Evolutionary conservation across 2,113 vertebrate species (phyloP).

Genomic region (Panurus biarmicus): DNA sequence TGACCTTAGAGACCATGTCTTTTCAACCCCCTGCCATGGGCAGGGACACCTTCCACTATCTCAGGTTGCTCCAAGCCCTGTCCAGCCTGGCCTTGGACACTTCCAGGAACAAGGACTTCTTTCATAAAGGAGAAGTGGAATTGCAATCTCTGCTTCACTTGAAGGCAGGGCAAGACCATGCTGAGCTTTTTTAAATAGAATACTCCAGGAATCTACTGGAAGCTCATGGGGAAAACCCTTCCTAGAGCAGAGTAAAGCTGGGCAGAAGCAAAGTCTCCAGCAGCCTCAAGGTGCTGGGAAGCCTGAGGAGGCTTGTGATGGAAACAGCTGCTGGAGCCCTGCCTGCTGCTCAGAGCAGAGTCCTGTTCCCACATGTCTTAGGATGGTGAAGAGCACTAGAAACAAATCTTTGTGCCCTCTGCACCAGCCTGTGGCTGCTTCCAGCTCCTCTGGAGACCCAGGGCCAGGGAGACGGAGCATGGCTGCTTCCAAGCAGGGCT

Average conservation of each 20-base stretch:
- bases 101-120: not conserved
- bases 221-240: not conserved
- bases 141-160: not conserved
- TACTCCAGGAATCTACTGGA: not conserved
- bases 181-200: not conserved
- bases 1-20: not conserved
- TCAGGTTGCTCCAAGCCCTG: not conserved
- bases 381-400: not conserved
- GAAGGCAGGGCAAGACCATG: not conserved
- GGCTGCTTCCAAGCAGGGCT: not conserved
- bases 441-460: not conserved
- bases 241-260: not conserved
- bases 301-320: not conserved
- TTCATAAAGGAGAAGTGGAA: not conserved
- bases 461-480: fast-evolving
- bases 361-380: not conserved
- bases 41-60: not conserved
- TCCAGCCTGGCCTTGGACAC: not conserved
- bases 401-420: fast-evolving
- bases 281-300: not conserved
- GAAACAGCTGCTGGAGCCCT: not conserved
- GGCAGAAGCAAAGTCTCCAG: not conserved
- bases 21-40: too few species aligned
- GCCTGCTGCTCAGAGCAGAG: not conserved
- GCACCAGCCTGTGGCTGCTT: not conserved